Percentiles rank a stretch among this genome's conserved stretches.
Evolutionary conservation across 23 tunicate genomes (phyloP).

Genomic region (Trididemnum clinides): DNA sequence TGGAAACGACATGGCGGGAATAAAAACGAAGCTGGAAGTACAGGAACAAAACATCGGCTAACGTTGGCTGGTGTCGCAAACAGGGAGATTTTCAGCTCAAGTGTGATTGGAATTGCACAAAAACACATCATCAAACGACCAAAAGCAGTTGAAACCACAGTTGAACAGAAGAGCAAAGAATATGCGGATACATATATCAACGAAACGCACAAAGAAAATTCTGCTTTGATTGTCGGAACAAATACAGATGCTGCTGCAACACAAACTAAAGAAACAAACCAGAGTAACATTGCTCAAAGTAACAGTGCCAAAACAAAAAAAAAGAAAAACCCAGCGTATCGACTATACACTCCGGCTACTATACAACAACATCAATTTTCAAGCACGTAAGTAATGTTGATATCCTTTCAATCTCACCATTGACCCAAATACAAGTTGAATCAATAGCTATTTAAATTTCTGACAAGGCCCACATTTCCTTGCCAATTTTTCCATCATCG

Average conservation of each 20-base stretch:
- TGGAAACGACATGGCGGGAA: conserved; percentile 44
- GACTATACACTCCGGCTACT: conserved; percentile 41
- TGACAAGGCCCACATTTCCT: too few species aligned
- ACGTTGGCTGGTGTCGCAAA: conserved; percentile 60
- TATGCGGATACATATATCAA: background rate
- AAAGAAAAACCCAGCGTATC: conserved; percentile 30
- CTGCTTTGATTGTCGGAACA: background rate
- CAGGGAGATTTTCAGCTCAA: conserved; percentile 40
- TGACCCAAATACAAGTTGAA: too few species aligned
- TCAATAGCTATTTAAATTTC: too few species aligned
- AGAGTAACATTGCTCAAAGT: background rate
- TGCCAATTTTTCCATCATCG: too few species aligned
- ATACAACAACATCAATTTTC: conserved; percentile 27
- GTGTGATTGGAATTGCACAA: conserved; percentile 59
- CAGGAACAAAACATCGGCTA: conserved; percentile 42
- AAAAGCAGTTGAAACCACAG: background rate
- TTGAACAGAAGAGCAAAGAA: background rate
- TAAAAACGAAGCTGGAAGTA: background rate
- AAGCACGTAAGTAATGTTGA: conserved; percentile 20
- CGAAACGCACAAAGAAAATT: background rate
- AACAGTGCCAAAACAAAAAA: background rate
- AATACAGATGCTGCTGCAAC: background rate
- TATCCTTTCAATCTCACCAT: too few species aligned
- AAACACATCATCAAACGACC: conserved; percentile 43
- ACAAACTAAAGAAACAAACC: background rate